Evolutionary conservation across 1,140 invertebrate genomes (phyloP), one percentile per base, ranked within the genome.

Genomic region (Drosophila murphyi): DNA sequence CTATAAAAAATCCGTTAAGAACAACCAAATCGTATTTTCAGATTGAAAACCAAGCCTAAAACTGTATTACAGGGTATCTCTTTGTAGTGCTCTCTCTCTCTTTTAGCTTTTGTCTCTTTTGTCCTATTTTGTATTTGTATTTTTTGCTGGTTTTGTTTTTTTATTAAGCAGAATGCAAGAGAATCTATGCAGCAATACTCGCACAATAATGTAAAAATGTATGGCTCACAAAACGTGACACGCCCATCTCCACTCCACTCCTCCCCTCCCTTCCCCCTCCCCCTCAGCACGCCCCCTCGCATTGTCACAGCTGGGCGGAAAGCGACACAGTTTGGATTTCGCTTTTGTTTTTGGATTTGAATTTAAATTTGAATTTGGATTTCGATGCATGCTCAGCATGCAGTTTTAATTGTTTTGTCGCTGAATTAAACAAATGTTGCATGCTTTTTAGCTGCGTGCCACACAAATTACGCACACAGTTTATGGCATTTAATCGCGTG

Each of bases 151-250:
- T 61, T 51, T 76, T 80, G 43, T 56, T 29, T 75, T 87, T 87
- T 89, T 82, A 89, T 89, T 88, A 89, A 89, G 70, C 83, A 62
- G 82, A 89, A 82, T 80, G 85, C 73, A 88, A 80, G 85, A 83
- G 69, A 89, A 81, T 80, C 82, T 87, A 87, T 87, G 82, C 82
- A 76, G 67, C 78, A 76, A 81, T 85, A 86, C 71, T 82, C 74
- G 67, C 54, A 80, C 85, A 88, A 88, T 88, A 88, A 89, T 83
- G 74, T 63, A 32, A 1, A 80, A 88, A 88, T 88, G 89, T 89
- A 88, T 88, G 85, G 77, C 80, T 48, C 68, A 70, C 80, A 78
- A 57, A 78, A 88, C 83, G 83, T 89, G 83, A 88, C 83, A 80
- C 83, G 50, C 68, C 64, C 63, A 32, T 0, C 39, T 10, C 7